A percentile compares a stretch with the other conserved stretches of the same genome.
phyloP scores from a whole-genome alignment of 2,797 vertebrate genomes.

The Euthynnus affinis region DNA sequence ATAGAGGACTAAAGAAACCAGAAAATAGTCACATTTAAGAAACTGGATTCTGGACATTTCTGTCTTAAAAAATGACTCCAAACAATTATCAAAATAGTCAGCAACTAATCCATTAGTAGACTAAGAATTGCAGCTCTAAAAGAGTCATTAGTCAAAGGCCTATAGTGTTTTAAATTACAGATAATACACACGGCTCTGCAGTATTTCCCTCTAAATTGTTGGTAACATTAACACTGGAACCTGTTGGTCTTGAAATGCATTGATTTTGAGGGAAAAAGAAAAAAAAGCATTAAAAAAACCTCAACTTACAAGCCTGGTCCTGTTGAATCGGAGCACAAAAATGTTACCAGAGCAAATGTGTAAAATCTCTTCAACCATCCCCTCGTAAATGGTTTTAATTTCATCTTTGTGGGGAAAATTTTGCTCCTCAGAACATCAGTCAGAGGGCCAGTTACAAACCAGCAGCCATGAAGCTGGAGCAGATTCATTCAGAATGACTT shows the following conservation, averaged over 20 bases:
- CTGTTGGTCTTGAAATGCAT: background rate
- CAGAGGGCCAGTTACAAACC: background rate
- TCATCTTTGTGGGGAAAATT: background rate
- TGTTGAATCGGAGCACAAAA: constrained; percentile 8
- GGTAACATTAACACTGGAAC: constrained; percentile 1
- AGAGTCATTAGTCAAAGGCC: background rate
- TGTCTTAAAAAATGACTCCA: too few species aligned
- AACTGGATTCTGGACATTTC: too few species aligned
- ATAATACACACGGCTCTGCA: background rate
- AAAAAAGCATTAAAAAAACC: background rate
- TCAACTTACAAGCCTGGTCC: constrained; percentile 10
- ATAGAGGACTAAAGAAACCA: too few species aligned
- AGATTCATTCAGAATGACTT: background rate
- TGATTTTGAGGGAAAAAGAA: background rate
- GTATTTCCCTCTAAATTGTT: background rate
- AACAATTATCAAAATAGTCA: too few species aligned
- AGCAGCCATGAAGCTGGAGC: background rate
- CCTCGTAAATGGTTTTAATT: background rate
- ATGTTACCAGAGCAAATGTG: background rate
- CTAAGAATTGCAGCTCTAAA: too few species aligned
- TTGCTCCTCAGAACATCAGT: background rate
- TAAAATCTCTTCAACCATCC: background rate
- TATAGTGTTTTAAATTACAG: background rate
- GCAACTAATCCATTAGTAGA: too few species aligned
- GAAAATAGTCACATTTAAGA: too few species aligned